phyloP scores from a whole-genome alignment of 2,888 invertebrate genomes.

The Petrophora chlorosata region DNA sequence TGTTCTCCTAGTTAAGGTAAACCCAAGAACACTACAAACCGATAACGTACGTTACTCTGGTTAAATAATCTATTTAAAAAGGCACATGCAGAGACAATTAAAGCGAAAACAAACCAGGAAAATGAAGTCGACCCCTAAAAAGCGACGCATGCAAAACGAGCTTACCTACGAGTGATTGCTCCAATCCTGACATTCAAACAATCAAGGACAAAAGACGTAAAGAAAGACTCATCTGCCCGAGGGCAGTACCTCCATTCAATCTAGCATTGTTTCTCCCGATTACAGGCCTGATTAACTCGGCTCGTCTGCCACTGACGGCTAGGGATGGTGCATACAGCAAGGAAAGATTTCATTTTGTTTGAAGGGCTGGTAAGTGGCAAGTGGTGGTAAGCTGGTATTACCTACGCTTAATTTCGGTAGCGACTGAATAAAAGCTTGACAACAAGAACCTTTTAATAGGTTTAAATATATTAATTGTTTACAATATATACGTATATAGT shows the following conservation, averaged over 20 bases:
- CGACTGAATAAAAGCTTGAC: too few species aligned
- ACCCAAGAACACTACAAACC: too few species aligned
- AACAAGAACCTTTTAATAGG: too few species aligned
- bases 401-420: too few species aligned
- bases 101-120: slow-evolving; percentile 9
- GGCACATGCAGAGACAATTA: neutral
- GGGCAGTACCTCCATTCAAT: slow-evolving; percentile 51
- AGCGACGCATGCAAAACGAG: slow-evolving; percentile 21
- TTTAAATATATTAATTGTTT: too few species aligned
- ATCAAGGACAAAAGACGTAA: slow-evolving; percentile 30
- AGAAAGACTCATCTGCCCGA: slow-evolving; percentile 32
- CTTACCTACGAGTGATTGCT: slow-evolving; percentile 28
- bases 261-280: slow-evolving; percentile 75
- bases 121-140: slow-evolving; percentile 5
- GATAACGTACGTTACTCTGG: too few species aligned
- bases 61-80: too few species aligned
- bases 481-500: too few species aligned
- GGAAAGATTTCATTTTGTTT: too few species aligned
- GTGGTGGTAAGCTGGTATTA: too few species aligned
- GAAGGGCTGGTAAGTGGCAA: too few species aligned
- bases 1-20: too few species aligned
- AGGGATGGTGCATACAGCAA: slow-evolving; percentile 28
- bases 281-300: slow-evolving; percentile 73
- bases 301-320: slow-evolving; percentile 53
- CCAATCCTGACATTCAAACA: slow-evolving; percentile 32